These are phyloP conservation scores for Mormyrus proboscirostris DNA, from an alignment of 2,797 vertebrate genomes.

Conservation along the genomic window DNA sequence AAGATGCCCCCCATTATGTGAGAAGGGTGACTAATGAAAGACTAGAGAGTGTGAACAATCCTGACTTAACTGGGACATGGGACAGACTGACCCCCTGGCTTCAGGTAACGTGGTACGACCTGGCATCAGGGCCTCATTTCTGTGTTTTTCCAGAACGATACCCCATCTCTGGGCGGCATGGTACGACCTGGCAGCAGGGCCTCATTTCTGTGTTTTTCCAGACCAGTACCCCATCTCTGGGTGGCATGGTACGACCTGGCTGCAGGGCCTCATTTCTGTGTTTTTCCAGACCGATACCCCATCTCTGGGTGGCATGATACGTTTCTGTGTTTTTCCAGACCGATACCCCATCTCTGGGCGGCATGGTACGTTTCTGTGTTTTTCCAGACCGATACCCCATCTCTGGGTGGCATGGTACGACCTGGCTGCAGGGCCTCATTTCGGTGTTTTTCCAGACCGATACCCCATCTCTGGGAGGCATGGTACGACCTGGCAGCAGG, in stretches of 20 bases:
- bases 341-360: neutral
- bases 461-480: neutral
- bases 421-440: too few species aligned
- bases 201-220: neutral
- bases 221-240: neutral
- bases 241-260: neutral
- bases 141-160: neutral
- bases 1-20: neutral
- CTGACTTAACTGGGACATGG: neutral
- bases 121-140: neutral
- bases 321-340: neutral
- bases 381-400: neutral
- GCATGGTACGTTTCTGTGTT: neutral
- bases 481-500: neutral
- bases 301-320: neutral
- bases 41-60: slow-evolving; percentile 23
- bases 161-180: neutral
- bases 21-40: slow-evolving; percentile 19
- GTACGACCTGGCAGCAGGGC: neutral
- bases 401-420: neutral
- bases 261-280: neutral
- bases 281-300: neutral
- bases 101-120: neutral
- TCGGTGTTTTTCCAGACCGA: neutral
- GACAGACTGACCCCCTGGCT: neutral